phyloP scores from a whole-genome alignment of 1,140 invertebrate species.

The Antheraea pernyi region DNA sequence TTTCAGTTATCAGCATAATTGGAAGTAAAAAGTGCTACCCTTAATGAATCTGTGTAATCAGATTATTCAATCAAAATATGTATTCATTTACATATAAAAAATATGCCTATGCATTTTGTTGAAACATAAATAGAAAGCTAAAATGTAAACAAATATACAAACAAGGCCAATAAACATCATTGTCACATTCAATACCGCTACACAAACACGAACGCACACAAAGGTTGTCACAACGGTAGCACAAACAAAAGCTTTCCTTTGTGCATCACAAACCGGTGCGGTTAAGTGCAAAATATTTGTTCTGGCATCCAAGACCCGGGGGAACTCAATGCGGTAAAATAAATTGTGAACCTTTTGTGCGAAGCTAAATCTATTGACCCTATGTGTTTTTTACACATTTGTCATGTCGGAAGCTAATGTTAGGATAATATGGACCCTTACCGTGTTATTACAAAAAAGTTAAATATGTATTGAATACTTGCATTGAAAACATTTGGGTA shows the following conservation, averaged over 20 bases:
- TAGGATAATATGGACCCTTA: neutral
- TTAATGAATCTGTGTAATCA: no score
- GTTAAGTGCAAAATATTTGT: slow-evolving; percentile 38
- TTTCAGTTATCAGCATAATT: no score
- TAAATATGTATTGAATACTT: no score
- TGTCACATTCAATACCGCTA: slow-evolving; percentile 21
- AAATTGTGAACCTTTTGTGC: slow-evolving; percentile 32
- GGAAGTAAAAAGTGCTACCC: no score
- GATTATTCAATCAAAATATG: no score
- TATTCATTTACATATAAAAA: neutral
- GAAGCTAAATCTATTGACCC: slow-evolving; percentile 26
- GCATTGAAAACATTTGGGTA: no score
- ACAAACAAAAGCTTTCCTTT: slow-evolving; percentile 28
- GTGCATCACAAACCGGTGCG: slow-evolving; percentile 30
- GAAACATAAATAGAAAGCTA: no score
- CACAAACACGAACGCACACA: slow-evolving; percentile 14
- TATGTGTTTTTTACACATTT: slow-evolving; percentile 17
- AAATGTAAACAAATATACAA: neutral
- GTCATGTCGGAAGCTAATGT: slow-evolving; percentile 7
- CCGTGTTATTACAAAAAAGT: no score
- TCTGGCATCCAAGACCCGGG: slow-evolving; percentile 27
- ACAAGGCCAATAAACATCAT: slow-evolving; percentile 22
- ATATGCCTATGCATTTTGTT: neutral
- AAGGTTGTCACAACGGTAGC: slow-evolving; percentile 13
- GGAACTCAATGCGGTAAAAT: slow-evolving; percentile 32